phyloP scores from a whole-genome alignment of 2,113 vertebrate genomes.

The Mobula hypostoma region DNA sequence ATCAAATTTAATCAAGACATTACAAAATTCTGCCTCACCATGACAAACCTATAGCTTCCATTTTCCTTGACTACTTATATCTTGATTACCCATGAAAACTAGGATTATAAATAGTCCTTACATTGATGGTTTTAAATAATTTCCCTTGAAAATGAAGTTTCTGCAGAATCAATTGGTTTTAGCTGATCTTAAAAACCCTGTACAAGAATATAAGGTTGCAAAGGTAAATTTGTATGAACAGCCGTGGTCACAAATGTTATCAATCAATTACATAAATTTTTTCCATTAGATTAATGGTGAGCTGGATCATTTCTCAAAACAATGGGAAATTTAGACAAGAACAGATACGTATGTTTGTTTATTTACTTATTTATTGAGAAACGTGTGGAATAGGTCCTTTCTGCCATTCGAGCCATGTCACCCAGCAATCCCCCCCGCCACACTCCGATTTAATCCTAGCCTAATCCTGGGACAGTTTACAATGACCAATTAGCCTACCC shows the following conservation, averaged over 20 bases:
- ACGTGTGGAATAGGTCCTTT: too few relatives aligned
- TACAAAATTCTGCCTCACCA: background rate
- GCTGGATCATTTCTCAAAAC: too few relatives aligned
- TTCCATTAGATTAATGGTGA: background rate
- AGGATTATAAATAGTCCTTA: background rate
- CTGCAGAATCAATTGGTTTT: background rate
- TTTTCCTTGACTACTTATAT: too few relatives aligned
- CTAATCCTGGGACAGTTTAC: too few relatives aligned
- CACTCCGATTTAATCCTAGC: too few relatives aligned
- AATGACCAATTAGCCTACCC: too few relatives aligned
- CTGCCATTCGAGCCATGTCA: too few relatives aligned
- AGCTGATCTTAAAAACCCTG: background rate
- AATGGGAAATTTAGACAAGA: too few relatives aligned
- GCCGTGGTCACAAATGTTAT: background rate
- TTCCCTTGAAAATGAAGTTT: background rate
- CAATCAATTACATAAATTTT: background rate
- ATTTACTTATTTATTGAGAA: too few relatives aligned
- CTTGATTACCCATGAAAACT: background rate
- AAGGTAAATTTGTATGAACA: background rate
- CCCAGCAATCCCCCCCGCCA: too few relatives aligned
- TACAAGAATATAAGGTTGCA: background rate
- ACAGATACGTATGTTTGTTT: too few relatives aligned
- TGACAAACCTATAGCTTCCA: background rate
- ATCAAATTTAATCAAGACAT: background rate
- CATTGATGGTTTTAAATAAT: background rate